These are phyloP conservation scores for Pyrocoelia pectoralis DNA, from an alignment of 2,888 invertebrate species.

Conservation along the genomic window DNA sequence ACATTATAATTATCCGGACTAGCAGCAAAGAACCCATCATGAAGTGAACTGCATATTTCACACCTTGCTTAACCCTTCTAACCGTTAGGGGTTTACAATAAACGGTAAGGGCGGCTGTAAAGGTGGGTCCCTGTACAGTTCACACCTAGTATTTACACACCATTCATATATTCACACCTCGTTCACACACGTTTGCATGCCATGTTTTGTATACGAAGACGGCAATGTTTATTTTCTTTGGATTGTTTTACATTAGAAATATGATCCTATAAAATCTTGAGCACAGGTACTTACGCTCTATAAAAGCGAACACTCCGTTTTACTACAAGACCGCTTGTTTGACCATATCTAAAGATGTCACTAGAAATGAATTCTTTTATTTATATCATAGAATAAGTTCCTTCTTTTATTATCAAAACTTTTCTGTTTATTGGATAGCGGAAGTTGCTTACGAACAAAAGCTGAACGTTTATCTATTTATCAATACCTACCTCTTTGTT, in stretches of 20 bases:
- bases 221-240: slow-evolving; percentile 39
- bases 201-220: slow-evolving; percentile 34
- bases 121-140: slow-evolving; percentile 41
- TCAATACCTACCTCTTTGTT: background rate
- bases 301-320: slow-evolving; percentile 14
- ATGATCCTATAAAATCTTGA: slow-evolving; percentile 33
- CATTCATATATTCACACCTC: slow-evolving; percentile 41
- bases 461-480: background rate
- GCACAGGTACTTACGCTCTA: slow-evolving; percentile 23
- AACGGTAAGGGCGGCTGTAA: slow-evolving; percentile 37
- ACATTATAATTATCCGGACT: slow-evolving; percentile 36
- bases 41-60: slow-evolving; percentile 36
- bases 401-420: slow-evolving; percentile 10
- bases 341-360: slow-evolving; percentile 19
- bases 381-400: slow-evolving; percentile 5
- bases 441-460: slow-evolving; percentile 2
- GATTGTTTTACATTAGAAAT: slow-evolving; percentile 42
- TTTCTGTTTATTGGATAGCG: background rate
- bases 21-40: slow-evolving; percentile 35
- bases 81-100: slow-evolving; percentile 33
- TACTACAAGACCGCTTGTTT: slow-evolving; percentile 14
- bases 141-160: slow-evolving; percentile 41
- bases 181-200: slow-evolving; percentile 34
- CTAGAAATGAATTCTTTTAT: slow-evolving; percentile 9
- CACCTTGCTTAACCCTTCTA: slow-evolving; percentile 43